These are phyloP conservation scores for Girardinichthys multiradiatus DNA, from an alignment of 2,113 vertebrate species.

Conservation along the genomic window DNA sequence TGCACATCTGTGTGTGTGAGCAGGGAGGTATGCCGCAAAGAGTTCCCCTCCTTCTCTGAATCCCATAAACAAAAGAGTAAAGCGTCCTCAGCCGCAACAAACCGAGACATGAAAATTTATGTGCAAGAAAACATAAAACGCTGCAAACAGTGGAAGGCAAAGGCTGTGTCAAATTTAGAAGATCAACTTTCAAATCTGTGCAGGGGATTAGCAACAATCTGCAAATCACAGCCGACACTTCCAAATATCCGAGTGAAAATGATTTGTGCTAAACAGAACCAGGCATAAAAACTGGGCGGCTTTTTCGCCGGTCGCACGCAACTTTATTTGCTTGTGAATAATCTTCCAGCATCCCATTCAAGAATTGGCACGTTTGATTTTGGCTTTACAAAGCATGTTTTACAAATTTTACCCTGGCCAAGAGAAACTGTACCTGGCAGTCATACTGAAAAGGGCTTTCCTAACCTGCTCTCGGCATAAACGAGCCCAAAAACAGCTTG, in stretches of 20 bases:
- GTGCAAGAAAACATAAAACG: background rate
- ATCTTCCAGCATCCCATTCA: conserved; percentile 75
- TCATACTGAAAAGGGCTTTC: conserved; percentile 44
- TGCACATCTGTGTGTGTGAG: conserved; percentile 71
- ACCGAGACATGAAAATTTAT: background rate
- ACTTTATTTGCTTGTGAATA: conserved; percentile 78
- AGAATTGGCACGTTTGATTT: conserved; percentile 66
- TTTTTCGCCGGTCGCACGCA: conserved; percentile 57
- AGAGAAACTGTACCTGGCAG: conserved; percentile 72
- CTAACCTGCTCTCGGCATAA: conserved; percentile 49
- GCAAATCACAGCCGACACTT: conserved; percentile 62
- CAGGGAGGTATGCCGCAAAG: conserved; percentile 39
- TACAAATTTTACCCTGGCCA: conserved; percentile 61
- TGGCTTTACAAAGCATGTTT: conserved; percentile 67
- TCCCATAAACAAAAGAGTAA: conserved; percentile 31
- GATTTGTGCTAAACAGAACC: conserved; percentile 68
- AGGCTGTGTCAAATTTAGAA: conserved; percentile 72
- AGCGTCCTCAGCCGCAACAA: conserved; percentile 8
- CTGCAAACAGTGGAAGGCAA: conserved; percentile 4
- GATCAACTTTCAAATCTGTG: conserved; percentile 75
- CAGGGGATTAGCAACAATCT: conserved; percentile 54
- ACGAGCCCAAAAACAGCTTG: conserved; percentile 50
- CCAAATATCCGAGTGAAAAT: conserved; percentile 58
- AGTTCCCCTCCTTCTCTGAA: conserved; percentile 10
- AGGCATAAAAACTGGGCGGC: conserved; percentile 38